Conservation (phyloP, 2,888 invertebrate genomes). For the Phanerotoma sp. region DNA sequence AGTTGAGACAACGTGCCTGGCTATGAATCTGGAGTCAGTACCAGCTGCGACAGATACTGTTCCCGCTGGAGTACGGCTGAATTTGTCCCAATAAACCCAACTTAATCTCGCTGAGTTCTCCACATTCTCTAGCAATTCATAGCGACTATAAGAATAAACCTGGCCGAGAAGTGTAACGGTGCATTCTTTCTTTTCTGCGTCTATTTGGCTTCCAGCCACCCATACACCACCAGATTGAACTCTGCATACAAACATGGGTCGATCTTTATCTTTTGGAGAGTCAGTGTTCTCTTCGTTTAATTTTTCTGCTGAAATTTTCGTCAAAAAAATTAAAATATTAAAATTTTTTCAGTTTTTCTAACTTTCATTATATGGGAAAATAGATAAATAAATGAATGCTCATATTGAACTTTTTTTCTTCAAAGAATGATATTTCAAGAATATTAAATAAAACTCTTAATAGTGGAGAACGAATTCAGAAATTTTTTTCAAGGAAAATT, state of each 20-base stretch:
- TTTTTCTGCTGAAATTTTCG: too few relatives aligned
- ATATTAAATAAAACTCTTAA: too few relatives aligned
- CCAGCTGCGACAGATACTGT: constrained; percentile 54
- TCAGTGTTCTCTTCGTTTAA: background rate
- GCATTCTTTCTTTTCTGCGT: constrained; percentile 64
- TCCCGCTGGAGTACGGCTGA: constrained; percentile 67
- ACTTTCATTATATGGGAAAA: too few relatives aligned
- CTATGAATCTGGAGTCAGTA: constrained; percentile 60
- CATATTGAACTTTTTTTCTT: too few relatives aligned
- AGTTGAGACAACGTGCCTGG: constrained; percentile 53
- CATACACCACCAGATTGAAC: constrained; percentile 71
- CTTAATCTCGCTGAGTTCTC: constrained; percentile 74
- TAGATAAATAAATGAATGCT: too few relatives aligned
- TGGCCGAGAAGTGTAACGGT: constrained; percentile 65
- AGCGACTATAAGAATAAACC: constrained; percentile 62
- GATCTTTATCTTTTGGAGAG: constrained; percentile 5
- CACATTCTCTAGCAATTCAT: constrained; percentile 76
- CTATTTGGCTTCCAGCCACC: constrained; percentile 70
- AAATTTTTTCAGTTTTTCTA: too few relatives aligned
- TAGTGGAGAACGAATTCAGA: too few relatives aligned
- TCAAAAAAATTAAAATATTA: too few relatives aligned
- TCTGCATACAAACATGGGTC: constrained; percentile 70
- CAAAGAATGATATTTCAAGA: too few relatives aligned
- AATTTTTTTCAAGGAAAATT: too few relatives aligned
- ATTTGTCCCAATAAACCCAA: constrained; percentile 78